Conservation (phyloP, 37 sponge, comb jelly and placozoan species). For the Cladorhizidae sp. region DNA sequence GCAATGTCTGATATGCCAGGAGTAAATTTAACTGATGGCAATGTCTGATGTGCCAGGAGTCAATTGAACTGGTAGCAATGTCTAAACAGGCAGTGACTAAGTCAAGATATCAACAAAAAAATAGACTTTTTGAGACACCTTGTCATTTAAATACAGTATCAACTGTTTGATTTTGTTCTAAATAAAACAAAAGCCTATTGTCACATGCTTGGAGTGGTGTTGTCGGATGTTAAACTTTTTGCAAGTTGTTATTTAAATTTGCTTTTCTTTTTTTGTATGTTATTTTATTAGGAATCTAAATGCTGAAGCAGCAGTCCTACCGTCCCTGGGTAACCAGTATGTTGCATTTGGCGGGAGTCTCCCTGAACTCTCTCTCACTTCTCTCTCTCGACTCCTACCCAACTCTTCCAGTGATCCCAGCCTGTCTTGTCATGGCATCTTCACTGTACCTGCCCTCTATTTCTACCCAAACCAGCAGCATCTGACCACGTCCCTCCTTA, state of each 20-base stretch:
- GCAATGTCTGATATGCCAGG: too few relatives aligned
- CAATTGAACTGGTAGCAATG: too few relatives aligned
- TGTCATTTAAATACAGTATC: too few relatives aligned
- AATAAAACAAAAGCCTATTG: too few relatives aligned
- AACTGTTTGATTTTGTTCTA: too few relatives aligned
- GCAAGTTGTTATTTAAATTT: background rate
- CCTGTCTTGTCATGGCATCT: slow-evolving; percentile 33
- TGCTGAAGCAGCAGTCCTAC: slow-evolving; percentile 61
- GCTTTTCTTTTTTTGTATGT: background rate
- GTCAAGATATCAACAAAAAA: too few relatives aligned
- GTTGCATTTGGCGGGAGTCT: slow-evolving; percentile 82
- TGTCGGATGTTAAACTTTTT: too few relatives aligned
- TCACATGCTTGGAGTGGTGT: too few relatives aligned
- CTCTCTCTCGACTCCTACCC: slow-evolving; percentile 72
- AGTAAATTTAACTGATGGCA: too few relatives aligned
- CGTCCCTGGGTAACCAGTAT: slow-evolving; percentile 80
- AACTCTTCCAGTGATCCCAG: slow-evolving; percentile 46
- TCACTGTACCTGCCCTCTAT: slow-evolving; percentile 60
- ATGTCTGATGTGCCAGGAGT: too few relatives aligned
- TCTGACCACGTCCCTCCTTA: slow-evolving; percentile 51
- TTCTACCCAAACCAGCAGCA: slow-evolving; percentile 72
- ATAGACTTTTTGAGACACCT: too few relatives aligned
- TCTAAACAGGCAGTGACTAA: too few relatives aligned
- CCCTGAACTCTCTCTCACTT: slow-evolving; percentile 82
- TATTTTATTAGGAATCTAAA: slow-evolving; percentile 53